Evolutionary conservation across 2,888 invertebrate species (phyloP).

Genomic region (Xylota segnis): DNA sequence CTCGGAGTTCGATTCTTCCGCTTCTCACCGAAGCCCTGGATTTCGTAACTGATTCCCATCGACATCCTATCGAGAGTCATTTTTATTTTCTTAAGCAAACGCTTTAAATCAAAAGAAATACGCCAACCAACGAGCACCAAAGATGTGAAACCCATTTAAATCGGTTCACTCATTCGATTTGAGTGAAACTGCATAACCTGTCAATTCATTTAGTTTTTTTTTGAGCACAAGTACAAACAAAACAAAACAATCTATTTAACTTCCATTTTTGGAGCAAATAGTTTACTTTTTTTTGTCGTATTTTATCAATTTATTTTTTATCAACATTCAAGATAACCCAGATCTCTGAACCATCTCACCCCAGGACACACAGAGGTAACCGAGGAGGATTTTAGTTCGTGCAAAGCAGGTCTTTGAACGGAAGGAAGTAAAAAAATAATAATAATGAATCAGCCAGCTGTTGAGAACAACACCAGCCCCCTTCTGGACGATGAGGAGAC

Average conservation of each 20-base stretch:
- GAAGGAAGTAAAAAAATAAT: not conserved
- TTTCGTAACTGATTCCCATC: no score
- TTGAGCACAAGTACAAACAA: not conserved
- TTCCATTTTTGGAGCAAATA: slow-evolving; percentile 24
- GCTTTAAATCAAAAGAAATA: no score
- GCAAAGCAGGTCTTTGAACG: not conserved
- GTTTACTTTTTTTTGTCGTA: not conserved
- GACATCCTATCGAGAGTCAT: no score
- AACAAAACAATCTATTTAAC: slow-evolving; percentile 18
- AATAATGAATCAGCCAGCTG: slow-evolving; percentile 48
- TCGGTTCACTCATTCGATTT: slow-evolving; percentile 31
- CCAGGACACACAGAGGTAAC: slow-evolving; percentile 1
- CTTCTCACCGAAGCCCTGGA: no score
- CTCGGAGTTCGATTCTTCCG: no score
- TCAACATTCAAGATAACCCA: slow-evolving; percentile 4
- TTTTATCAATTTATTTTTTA: slow-evolving; percentile 1
- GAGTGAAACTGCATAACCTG: slow-evolving; percentile 16
- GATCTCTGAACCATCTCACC: not conserved
- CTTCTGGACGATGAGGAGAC: not conserved
- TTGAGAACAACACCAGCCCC: slow-evolving; percentile 6
- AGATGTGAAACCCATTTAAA: not conserved
- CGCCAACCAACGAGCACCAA: not conserved
- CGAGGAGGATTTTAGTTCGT: slow-evolving; percentile 10
- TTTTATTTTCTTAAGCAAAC: no score
- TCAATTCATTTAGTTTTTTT: slow-evolving; percentile 6